phyloP scores from a whole-genome alignment of 2,113 vertebrate species.

The Ictidomys tridecemlineatus region DNA sequence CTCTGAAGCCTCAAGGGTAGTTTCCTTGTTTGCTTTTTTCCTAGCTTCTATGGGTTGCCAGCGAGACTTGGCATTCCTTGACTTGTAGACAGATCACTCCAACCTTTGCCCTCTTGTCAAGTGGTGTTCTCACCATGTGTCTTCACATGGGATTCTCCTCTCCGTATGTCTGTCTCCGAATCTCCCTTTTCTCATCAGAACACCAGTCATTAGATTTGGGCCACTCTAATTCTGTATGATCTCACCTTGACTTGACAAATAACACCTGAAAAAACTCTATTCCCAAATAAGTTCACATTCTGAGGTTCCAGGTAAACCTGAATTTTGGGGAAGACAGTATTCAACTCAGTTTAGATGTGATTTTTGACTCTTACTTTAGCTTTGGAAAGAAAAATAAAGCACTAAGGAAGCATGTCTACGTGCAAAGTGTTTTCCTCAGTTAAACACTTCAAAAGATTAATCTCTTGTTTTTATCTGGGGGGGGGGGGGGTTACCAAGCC shows the following conservation, averaged over 20 bases:
- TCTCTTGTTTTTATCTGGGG: background rate
- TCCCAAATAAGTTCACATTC: background rate
- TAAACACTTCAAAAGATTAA: background rate
- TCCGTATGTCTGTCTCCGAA: background rate
- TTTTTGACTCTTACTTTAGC: background rate
- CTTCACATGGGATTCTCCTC: background rate
- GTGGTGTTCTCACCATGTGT: background rate
- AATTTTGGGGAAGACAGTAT: background rate
- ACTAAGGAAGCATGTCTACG: background rate
- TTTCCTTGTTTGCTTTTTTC: background rate
- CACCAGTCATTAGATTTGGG: background rate
- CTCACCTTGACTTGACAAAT: background rate
- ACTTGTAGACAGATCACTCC: background rate
- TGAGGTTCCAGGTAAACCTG: background rate
- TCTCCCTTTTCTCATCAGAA: background rate
- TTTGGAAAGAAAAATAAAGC: constrained; percentile 43
- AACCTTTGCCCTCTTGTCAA: background rate
- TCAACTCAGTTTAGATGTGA: background rate
- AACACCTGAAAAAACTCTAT: background rate
- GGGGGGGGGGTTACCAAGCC: background rate
- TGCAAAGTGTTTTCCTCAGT: background rate
- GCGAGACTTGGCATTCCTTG: background rate
- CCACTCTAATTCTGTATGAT: background rate
- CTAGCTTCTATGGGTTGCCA: background rate
- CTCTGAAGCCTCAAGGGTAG: background rate